Evolutionary conservation across 2,113 vertebrate genomes (phyloP).

Genomic region (Heterotis niloticus): DNA sequence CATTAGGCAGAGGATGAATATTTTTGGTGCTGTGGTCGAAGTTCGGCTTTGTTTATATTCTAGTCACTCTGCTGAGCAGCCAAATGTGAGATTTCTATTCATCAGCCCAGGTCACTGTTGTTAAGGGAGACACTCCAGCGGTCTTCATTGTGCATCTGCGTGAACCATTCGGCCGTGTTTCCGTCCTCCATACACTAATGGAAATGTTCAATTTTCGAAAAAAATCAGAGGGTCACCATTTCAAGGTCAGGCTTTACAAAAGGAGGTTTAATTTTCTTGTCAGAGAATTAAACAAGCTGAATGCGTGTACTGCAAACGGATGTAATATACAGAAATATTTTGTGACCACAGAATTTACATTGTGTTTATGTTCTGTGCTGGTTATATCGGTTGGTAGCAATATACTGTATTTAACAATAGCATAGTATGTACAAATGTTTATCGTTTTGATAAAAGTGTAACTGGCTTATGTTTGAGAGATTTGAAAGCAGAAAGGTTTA

Average conservation of each 20-base stretch:
- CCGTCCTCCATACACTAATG: no score
- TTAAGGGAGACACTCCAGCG: not conserved
- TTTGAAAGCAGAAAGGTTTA: no score
- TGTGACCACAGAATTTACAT: not conserved
- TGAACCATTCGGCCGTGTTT: not conserved
- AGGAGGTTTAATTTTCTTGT: not conserved
- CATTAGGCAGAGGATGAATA: not conserved
- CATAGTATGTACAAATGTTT: not conserved
- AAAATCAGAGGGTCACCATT: not conserved
- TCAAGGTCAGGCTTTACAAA: not conserved
- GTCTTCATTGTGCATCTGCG: not conserved
- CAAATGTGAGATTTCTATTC: not conserved
- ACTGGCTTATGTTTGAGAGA: no score
- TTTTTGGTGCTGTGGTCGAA: no score
- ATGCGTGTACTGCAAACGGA: no score
- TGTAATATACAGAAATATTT: not conserved
- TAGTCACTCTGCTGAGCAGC: not conserved
- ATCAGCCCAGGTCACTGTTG: conserved; percentile 1
- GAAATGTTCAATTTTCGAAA: not conserved
- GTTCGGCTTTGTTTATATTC: not conserved
- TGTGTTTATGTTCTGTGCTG: not conserved
- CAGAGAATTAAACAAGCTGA: not conserved
- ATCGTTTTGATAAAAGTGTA: not conserved
- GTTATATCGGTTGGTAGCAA: no score
- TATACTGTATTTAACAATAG: not conserved